Evolutionary conservation across 2,888 invertebrate species (phyloP).

Genomic region (Anagyrus pseudococci): DNA sequence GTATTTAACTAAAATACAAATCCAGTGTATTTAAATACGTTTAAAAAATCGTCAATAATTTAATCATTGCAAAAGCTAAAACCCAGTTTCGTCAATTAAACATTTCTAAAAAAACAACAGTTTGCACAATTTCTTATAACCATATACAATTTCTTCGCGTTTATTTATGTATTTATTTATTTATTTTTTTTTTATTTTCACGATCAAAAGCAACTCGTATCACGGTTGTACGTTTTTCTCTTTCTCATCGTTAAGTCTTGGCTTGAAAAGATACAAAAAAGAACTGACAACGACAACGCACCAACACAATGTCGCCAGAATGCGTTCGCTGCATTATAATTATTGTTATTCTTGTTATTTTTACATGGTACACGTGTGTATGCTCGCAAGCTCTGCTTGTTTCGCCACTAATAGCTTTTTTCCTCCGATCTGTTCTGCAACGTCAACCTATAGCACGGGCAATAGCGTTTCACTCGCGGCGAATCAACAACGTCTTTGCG

Average conservation of each 20-base stretch:
- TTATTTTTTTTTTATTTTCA: too few relatives aligned
- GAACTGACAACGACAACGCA: constrained; percentile 2
- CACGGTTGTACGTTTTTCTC: background rate
- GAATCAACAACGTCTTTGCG: too few relatives aligned
- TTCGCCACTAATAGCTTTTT: too few relatives aligned
- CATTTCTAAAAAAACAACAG: constrained; percentile 10
- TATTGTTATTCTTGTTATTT: background rate
- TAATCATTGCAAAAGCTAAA: constrained; percentile 9
- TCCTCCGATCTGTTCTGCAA: too few relatives aligned
- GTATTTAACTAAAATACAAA: constrained; percentile 18
- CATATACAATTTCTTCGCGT: too few relatives aligned
- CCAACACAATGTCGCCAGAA: background rate
- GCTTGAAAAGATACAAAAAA: constrained; percentile 10
- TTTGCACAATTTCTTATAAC: background rate
- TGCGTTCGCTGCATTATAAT: background rate
- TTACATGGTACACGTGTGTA: constrained; percentile 1
- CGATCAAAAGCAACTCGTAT: too few relatives aligned
- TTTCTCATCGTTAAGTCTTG: constrained; percentile 4
- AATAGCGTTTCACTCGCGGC: too few relatives aligned
- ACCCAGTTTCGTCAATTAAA: too few relatives aligned
- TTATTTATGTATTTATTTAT: too few relatives aligned
- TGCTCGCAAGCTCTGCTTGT: background rate
- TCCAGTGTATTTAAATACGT: background rate
- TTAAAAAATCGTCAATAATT: constrained; percentile 3
- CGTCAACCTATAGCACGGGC: too few relatives aligned